Conservation (phyloP, 2,888 invertebrate species). For the Chorisops tibialis region DNA sequence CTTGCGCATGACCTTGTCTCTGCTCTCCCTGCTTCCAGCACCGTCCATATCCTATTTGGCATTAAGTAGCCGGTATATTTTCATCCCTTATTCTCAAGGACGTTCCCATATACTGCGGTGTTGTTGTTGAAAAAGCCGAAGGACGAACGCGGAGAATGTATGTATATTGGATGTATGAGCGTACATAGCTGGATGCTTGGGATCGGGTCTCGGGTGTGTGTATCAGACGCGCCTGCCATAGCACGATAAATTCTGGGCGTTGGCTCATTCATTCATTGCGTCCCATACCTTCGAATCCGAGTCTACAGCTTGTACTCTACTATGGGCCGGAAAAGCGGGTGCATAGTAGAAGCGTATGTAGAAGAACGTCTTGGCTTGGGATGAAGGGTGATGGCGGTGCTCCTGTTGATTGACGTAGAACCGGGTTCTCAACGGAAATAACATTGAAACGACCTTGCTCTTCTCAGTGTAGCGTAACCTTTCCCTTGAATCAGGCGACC, state of each 20-base stretch:
- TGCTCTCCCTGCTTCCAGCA: background rate
- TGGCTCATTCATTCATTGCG: conserved; percentile 4
- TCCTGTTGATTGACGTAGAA: no score
- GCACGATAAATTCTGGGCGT: background rate
- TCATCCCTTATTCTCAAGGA: background rate
- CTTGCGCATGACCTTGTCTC: background rate
- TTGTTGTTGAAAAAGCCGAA: no score
- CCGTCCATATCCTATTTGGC: background rate
- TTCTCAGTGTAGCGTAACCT: background rate
- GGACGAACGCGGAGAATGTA: background rate
- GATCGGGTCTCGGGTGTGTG: no score
- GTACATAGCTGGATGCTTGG: no score
- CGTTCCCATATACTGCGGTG: background rate
- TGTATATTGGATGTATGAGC: no score
- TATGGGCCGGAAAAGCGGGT: no score
- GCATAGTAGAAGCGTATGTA: no score
- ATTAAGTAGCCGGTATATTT: background rate
- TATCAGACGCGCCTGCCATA: no score
- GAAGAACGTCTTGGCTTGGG: no score
- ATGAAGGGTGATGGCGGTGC: no score
- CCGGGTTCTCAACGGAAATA: no score
- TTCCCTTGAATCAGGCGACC: background rate
- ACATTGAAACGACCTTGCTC: background rate
- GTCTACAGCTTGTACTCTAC: no score
- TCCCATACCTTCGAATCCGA: background rate